Base-by-base conservation (phyloP, 2,888 invertebrate species). In the Drosophila ezoana region DNA sequence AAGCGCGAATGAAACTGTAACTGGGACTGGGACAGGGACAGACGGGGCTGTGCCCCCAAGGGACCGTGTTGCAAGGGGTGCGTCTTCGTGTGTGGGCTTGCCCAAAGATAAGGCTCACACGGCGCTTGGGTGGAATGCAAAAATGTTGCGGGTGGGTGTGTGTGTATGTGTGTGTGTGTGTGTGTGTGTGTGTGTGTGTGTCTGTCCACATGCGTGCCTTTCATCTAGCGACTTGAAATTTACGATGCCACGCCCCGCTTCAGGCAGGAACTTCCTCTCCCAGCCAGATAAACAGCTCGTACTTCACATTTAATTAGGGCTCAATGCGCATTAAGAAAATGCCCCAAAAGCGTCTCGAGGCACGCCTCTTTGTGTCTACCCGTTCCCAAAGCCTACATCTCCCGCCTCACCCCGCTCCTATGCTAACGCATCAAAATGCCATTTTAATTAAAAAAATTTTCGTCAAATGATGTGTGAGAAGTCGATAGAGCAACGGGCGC, bases 401-500 rank as follows among this genome's bases (percentile, higher is more conserved):
- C 49, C 41, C 32, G 2, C n/a, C 35, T 10, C 37, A 9, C 0
- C 8, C 43, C 6, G 13, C 48, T 20, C 38, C 54, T 3, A 63
- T 63, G 59, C 40, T 53, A 61, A 65, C 66, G 59, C 83, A 76
- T 79, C 81, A 80, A 82, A 87, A 79, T 78, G 83, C 62, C 76
- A 65, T 84, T 88, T 86, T 88, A 84, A 84, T 84, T 88, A 84
- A 84, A 87, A 76, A 64, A 65, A 71, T 40, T 53, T 57, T 59
- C 72, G 62, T 66, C 81, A 82, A 85, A 82, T 86, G 83, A 83
- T 83, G 83, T 83, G 83, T 83, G 88, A 88, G 88, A 79, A 83
- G 88, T 83, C 83, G 88, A 87, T 87, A 87, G 86, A 82, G 87
- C 75, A 70, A 33, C 64, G 75, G 68, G 67, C 57, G 87, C 74